Conservation (phyloP, 2,797 vertebrate species). For the Anguilla pacifica region DNA sequence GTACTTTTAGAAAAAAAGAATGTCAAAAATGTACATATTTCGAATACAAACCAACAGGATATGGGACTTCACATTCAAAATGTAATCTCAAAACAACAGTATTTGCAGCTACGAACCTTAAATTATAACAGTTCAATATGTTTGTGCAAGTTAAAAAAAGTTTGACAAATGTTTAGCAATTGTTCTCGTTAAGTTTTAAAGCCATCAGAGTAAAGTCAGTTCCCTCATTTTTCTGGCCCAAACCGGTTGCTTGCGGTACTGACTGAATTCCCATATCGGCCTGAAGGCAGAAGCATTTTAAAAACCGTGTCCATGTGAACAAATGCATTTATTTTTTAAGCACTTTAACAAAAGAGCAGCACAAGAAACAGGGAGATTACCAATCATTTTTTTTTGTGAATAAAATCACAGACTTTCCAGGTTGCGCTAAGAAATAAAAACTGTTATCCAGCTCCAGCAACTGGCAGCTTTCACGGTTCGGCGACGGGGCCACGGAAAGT, state of each 20-base stretch:
- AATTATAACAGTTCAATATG: too few species aligned
- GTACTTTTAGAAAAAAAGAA: background rate
- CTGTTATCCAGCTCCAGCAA: background rate
- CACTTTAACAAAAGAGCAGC: background rate
- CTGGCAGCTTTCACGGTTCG: conserved; percentile 20
- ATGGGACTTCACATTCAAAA: background rate
- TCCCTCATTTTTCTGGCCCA: background rate
- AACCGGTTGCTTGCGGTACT: background rate
- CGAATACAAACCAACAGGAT: background rate
- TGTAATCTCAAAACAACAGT: background rate
- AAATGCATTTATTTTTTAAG: too few species aligned
- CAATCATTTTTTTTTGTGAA: background rate
- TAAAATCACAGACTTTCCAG: background rate
- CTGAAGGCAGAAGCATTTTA: background rate
- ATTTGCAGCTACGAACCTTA: background rate
- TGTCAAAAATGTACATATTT: background rate
- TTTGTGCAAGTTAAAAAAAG: too few species aligned
- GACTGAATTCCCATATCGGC: background rate
- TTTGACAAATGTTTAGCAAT: too few species aligned
- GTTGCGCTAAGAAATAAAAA: background rate
- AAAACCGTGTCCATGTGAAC: background rate
- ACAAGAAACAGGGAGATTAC: background rate
- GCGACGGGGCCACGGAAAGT: background rate
- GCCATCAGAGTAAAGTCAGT: background rate
- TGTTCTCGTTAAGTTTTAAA: background rate